A percentile compares a stretch with the other conserved stretches of the same genome.
phyloP scores from a whole-genome alignment of 2,797 vertebrate species.

The Silurus lanzhouensis region DNA sequence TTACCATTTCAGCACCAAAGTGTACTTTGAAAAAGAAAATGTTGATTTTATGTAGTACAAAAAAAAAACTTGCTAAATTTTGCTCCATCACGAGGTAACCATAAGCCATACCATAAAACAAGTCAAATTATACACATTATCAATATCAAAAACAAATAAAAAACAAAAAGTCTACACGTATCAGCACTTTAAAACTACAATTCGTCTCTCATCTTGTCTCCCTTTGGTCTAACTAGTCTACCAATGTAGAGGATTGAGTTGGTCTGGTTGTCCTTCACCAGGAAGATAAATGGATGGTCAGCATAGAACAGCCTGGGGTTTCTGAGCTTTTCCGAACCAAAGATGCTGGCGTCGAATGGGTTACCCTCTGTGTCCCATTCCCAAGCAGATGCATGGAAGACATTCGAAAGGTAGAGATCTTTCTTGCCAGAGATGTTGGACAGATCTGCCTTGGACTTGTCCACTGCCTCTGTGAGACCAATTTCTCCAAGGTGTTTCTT shows the following conservation, averaged over 20 bases:
- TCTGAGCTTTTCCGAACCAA: conserved; percentile 82
- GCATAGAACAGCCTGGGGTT: conserved; percentile 92
- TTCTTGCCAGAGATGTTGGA: conserved; percentile 98
- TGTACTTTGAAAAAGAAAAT: conserved; percentile 20
- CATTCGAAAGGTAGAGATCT: conserved; percentile 90
- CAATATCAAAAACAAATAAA: neutral
- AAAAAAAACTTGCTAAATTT: conserved; percentile 61
- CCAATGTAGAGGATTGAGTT: conserved; percentile 94
- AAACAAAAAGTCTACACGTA: conserved; percentile 6
- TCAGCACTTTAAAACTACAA: conserved; percentile 73
- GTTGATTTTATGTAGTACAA: conserved; percentile 38
- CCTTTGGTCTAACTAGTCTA: conserved; percentile 88
- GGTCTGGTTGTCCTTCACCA: conserved; percentile 93
- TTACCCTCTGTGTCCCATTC: conserved; percentile 90
- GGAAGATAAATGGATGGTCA: conserved; percentile 94
- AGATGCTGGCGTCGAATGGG: conserved; percentile 85
- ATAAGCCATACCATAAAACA: conserved; percentile 50
- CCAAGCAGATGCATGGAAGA: conserved; percentile 88
- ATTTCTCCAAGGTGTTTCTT: conserved; percentile 92
- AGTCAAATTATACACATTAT: conserved; percentile 21
- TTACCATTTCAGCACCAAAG: neutral
- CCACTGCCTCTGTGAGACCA: conserved; percentile 91
- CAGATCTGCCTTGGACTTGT: conserved; percentile 94
- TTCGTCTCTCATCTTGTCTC: conserved; percentile 94
- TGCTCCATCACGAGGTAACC: conserved; percentile 65